Conservation (phyloP, 2,797 vertebrate species). For the Parauchenoglanis ngamensis region DNA sequence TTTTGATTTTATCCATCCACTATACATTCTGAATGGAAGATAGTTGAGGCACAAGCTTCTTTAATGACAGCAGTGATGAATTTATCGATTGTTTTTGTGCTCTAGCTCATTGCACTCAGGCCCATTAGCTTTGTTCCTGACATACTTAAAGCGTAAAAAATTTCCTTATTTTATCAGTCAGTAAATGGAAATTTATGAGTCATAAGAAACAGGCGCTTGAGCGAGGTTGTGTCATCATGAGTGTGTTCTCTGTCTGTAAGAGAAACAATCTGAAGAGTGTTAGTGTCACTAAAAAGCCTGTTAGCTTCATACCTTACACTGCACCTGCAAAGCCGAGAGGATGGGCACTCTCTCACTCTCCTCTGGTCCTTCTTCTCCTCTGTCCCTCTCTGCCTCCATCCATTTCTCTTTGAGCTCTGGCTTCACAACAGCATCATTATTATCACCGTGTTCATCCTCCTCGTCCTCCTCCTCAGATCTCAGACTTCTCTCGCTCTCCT, state of each 20-base stretch:
- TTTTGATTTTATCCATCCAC: neutral
- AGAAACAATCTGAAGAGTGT: neutral
- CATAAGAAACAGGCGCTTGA: slow-evolving; percentile 23
- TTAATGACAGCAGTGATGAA: neutral
- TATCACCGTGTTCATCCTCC: slow-evolving; percentile 58
- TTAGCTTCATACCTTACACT: slow-evolving; percentile 74
- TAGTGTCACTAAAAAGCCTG: neutral
- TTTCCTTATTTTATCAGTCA: neutral
- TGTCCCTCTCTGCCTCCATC: slow-evolving; percentile 26
- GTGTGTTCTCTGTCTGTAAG: neutral
- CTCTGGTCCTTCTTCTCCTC: slow-evolving; percentile 60
- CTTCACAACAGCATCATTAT: slow-evolving; percentile 51
- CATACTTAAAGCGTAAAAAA: neutral
- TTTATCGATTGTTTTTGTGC: neutral
- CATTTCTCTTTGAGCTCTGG: slow-evolving; percentile 58
- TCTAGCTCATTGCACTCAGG: neutral
- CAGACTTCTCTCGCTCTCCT: slow-evolving; percentile 78
- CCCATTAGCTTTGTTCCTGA: slow-evolving; percentile 23
- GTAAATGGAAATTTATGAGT: slow-evolving; percentile 33
- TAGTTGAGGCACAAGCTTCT: neutral
- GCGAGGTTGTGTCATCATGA: slow-evolving; percentile 30
- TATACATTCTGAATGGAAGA: neutral
- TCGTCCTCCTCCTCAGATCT: slow-evolving; percentile 73
- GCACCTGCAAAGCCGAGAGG: slow-evolving; percentile 72
- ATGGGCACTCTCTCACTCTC: slow-evolving; percentile 37